A percentile compares a stretch with the other conserved stretches of the same genome.
Conservation (phyloP, 2,888 invertebrate genomes). For the Omphaloscelis lunosa region DNA sequence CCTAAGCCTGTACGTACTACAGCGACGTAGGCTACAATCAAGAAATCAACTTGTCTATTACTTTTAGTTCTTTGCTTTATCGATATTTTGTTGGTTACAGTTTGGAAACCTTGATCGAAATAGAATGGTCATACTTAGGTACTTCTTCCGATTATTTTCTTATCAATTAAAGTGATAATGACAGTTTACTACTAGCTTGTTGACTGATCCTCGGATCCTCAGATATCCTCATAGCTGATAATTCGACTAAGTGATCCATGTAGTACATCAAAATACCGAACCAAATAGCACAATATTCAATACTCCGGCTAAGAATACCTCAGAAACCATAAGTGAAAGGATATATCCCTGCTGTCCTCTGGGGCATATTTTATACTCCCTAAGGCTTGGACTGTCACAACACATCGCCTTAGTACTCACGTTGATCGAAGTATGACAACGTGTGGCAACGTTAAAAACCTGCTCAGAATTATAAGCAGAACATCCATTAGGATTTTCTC, state of each 20-base stretch:
- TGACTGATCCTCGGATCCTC: not conserved
- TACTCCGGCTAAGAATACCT: not conserved
- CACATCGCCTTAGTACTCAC: not conserved
- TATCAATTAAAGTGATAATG: no score
- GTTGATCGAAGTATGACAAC: slow-evolving; percentile 5
- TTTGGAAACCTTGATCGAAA: not conserved
- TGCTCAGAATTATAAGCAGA: slow-evolving; percentile 48
- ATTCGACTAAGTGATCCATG: not conserved
- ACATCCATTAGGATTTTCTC: slow-evolving; percentile 20
- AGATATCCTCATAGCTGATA: not conserved
- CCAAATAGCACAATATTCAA: no score
- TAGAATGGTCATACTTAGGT: not conserved
- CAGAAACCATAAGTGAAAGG: slow-evolving; percentile 31
- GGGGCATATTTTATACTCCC: slow-evolving; percentile 1
- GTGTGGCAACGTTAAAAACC: slow-evolving; percentile 13
- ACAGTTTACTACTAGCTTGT: not conserved
- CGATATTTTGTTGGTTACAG: not conserved
- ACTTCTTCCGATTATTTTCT: not conserved
- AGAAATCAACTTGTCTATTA: not conserved
- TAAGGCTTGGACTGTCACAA: slow-evolving; percentile 21
- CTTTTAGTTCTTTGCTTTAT: not conserved
- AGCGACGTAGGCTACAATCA: not conserved
- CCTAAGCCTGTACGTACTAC: not conserved
- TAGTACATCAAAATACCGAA: not conserved
- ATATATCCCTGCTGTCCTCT: not conserved